Evolutionary conservation across 2,113 vertebrate species (phyloP).

Genomic region (Leuciscus idus): DNA sequence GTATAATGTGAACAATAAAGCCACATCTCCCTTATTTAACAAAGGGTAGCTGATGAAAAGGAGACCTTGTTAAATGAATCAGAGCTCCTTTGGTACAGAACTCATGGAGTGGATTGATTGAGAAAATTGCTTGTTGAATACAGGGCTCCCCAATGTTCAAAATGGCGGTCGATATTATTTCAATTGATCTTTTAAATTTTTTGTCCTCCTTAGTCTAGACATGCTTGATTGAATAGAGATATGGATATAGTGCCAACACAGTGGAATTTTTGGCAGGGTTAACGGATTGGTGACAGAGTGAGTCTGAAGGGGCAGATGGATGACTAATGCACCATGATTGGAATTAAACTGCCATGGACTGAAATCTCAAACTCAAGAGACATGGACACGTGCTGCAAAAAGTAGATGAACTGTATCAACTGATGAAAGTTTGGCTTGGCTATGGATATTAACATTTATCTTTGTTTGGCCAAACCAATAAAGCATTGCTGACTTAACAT

Average conservation of each 20-base stretch:
- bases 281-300: neutral
- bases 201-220: neutral
- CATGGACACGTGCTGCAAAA: neutral
- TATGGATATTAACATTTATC: neutral
- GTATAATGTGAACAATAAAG: conserved; percentile 20
- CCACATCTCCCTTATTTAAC: neutral
- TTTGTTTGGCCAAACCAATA: neutral
- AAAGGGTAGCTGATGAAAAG: conserved; percentile 5
- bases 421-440: neutral
- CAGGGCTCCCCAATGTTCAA: neutral
- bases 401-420: neutral
- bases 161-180: neutral
- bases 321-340: conserved; percentile 18
- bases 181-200: neutral
- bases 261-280: neutral
- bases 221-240: neutral
- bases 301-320: conserved; percentile 29
- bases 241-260: neutral
- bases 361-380: neutral
- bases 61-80: conserved; percentile 15
- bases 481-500: neutral
- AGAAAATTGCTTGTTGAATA: neutral
- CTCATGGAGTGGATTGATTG: neutral
- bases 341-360: neutral
- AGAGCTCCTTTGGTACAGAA: neutral